These are phyloP conservation scores for Oriolus oriolus DNA, from an alignment of 2,113 vertebrate species.

Conservation along the genomic window DNA sequence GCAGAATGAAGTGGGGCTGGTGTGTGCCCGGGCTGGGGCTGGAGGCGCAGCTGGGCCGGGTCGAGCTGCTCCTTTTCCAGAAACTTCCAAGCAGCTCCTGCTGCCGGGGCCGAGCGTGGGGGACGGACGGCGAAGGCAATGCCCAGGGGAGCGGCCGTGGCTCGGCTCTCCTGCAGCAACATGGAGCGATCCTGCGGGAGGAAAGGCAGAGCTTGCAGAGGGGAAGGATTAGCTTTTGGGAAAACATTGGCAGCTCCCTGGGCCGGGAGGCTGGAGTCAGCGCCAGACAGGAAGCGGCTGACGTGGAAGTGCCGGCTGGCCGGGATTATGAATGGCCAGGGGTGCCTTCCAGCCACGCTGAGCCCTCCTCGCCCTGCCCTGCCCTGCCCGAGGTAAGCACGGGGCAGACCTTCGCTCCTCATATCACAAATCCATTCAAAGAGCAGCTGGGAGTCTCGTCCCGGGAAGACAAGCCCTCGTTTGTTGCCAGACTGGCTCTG, in stretches of 20 bases:
- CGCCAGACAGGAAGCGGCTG: conserved; percentile 43
- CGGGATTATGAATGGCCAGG: neutral
- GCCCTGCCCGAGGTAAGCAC: neutral
- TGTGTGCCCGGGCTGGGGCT: neutral
- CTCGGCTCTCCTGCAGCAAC: neutral
- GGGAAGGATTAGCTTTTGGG: neutral
- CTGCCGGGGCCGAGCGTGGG: fast-evolving
- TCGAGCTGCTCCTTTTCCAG: neutral
- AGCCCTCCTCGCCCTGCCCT: neutral
- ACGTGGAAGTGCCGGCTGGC: neutral
- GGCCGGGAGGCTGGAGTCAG: neutral
- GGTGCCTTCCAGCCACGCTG: neutral
- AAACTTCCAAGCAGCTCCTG: neutral
- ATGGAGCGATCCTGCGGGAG: neutral
- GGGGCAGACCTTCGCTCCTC: neutral
- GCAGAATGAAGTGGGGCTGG: neutral
- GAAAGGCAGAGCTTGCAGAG: neutral
- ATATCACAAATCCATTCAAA: fast-evolving
- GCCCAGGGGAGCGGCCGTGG: fast-evolving
- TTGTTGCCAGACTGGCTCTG: neutral
- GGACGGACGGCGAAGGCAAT: fast-evolving
- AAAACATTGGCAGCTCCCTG: neutral
- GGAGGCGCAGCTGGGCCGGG: neutral
- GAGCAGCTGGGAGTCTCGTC: neutral
- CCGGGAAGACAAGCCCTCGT: fast-evolving